A percentile compares a stretch with the other conserved stretches of the same genome.
Evolutionary conservation across 2,113 vertebrate species (phyloP).

Genomic region (Aythya baeri): DNA sequence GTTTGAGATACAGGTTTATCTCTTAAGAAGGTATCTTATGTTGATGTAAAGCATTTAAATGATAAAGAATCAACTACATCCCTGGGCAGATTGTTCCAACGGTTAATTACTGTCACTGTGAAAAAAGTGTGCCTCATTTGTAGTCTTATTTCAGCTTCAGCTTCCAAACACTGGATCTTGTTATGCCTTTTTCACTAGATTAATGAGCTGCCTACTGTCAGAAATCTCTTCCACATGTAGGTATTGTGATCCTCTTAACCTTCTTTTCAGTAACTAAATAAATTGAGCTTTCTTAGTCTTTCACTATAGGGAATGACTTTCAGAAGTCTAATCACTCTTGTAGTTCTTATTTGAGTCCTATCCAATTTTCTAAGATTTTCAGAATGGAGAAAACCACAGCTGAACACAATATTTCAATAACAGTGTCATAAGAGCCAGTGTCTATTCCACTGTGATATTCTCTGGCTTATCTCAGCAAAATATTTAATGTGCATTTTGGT

Average conservation of each 20-base stretch:
- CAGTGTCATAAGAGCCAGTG: neutral
- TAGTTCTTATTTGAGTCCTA: slow-evolving; percentile 19
- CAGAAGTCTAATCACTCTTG: slow-evolving; percentile 57
- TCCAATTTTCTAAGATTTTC: slow-evolving; percentile 39
- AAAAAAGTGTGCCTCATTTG: slow-evolving; percentile 43
- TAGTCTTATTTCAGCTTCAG: slow-evolving; percentile 54
- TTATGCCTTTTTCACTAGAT: slow-evolving; percentile 66
- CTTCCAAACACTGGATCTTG: slow-evolving; percentile 52
- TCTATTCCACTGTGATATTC: neutral
- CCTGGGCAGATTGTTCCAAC: slow-evolving; percentile 18
- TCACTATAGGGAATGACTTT: slow-evolving; percentile 60
- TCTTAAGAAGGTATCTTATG: slow-evolving; percentile 32
- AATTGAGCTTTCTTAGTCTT: slow-evolving; percentile 63
- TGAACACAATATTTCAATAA: neutral
- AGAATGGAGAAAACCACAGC: neutral
- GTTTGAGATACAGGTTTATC: slow-evolving; percentile 39
- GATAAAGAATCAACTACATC: slow-evolving; percentile 54
- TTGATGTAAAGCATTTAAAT: slow-evolving; percentile 60
- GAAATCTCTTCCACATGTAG: slow-evolving; percentile 70
- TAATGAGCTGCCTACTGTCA: slow-evolving; percentile 72
- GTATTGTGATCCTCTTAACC: slow-evolving; percentile 69
- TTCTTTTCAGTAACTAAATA: slow-evolving; percentile 68
- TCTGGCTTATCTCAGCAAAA: neutral
- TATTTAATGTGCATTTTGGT: neutral
- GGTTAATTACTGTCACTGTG: slow-evolving; percentile 65